These are phyloP conservation scores for Drepanosiphum platanoidis DNA, from an alignment of 2,888 invertebrate genomes.

Conservation along the genomic window DNA sequence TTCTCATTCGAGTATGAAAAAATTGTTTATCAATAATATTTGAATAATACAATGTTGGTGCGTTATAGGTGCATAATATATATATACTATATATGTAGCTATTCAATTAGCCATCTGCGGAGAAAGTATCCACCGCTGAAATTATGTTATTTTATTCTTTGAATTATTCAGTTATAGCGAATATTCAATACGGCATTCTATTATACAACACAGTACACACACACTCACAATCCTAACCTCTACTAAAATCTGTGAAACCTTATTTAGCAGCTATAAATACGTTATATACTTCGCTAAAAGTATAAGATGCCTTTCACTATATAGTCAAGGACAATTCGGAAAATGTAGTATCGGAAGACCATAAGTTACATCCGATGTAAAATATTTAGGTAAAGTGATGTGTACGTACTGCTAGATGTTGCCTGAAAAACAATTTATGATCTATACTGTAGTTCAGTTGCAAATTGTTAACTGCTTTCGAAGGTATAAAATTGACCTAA, in stretches of 20 bases:
- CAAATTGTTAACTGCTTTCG: neutral
- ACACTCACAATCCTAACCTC: constrained; percentile 19
- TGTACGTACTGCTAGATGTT: too few species aligned
- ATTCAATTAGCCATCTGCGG: constrained; percentile 6
- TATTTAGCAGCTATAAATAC: constrained; percentile 31
- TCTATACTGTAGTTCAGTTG: neutral
- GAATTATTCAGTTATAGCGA: constrained; percentile 8
- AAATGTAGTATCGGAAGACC: constrained; percentile 14
- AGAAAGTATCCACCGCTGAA: neutral
- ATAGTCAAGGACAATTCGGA: constrained; percentile 57
- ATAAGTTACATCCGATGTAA: constrained; percentile 4
- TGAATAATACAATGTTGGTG: neutral
- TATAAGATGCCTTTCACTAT: constrained; percentile 53
- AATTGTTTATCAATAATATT: neutral
- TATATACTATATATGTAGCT: neutral
- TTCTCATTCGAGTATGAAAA: neutral
- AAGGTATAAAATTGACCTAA: neutral
- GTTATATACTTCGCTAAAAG: neutral
- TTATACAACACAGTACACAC: neutral
- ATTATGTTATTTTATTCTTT: constrained; percentile 7
- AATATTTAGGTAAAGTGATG: constrained; percentile 10
- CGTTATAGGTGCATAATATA: neutral
- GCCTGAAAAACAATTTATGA: neutral
- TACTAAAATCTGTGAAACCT: constrained; percentile 23
- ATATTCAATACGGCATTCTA: neutral